Evolutionary conservation across 2,113 vertebrate genomes (phyloP), one percentile per base, ranked within the genome.

Genomic region (Atrichornis clamosus): DNA sequence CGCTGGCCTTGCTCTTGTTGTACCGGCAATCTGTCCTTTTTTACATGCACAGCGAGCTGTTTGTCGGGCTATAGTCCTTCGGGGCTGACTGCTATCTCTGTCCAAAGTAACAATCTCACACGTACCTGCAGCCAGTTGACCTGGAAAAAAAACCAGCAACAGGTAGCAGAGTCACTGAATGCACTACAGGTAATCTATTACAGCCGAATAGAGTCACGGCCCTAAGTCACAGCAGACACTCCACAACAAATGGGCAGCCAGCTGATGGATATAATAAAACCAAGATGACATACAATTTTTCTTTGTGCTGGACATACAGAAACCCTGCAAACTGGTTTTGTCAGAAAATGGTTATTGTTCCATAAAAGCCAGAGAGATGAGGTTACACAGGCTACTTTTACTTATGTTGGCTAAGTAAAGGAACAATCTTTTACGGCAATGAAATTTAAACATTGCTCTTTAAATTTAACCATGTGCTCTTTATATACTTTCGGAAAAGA

Each of bases 11-110:
- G 99, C 99, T 98, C 99, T 98, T 87, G 99, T 99, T 89, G 99
- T 99, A 90, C 99, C 99, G 9, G 99, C 99, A 95, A 99, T 99
- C 98, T 99, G 99, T 96, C 99, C 99, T 98, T 99, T 99, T 97
- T 99, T 99, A 98, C 99, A 99, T 50, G 99, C 99, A 35, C 99
- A 99, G 98, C 99, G 99, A 81, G 99, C 99, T 15, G 99, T 99
- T 98, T 99, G 99, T 97, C 99, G 98, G 94, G 99, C 99, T 94
- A 99, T 99, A 87, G 99, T 99, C 98, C 99, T 99, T 97, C 99
- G 98, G 17, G 99, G 99, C 98, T 99, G 99, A 97, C 99, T 99
- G 98, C 99, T 99, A 97, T 99, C 99, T 97, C 98, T 99, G 98
- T 99, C 99, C 98, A 99, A 98, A 86, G 99, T 99, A 97, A 99